Evolutionary conservation across 2,113 vertebrate species (phyloP), one percentile per base, ranked within the genome.

Genomic region (Podiceps cristatus): DNA sequence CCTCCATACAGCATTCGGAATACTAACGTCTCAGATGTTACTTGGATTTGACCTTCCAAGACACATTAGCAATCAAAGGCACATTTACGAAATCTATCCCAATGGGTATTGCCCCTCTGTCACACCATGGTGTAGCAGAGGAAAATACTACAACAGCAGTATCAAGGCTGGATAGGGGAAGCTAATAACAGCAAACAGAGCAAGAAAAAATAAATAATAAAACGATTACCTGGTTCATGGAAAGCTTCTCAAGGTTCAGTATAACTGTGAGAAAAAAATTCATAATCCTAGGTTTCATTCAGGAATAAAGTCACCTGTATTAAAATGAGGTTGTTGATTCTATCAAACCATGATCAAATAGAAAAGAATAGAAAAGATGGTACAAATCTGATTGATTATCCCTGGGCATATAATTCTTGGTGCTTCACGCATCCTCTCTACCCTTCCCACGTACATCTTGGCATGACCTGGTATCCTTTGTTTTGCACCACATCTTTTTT

Each of bases 231-330:
- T 35, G 27, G 62, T 88, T 44, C 63, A 92, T 18, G 40, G 84
- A 92, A 85, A 93, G n/a, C 42, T 86, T 92, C 62, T 88, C 82
- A 67, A 72, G 28, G 53, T 84, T 94, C 68, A 28, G 27, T 35
- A 58, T 8, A 49, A 85, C 2, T 81, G 3, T 93, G 89, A 71
- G 78, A 94, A 96, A 96, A 96, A 71, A 96, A 77, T 59, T 83
- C 53, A 45, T 74, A 85, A 94, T 68, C 44, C 74, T 68, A 85
- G 64, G 72, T 91, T 95, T 90, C 63, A 68, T 93, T 96, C 84
- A 84, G 63, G 85, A 96, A 95, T 89, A 96, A 97, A 96, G 56
- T 10, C 67, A 94, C 94, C 91, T 95, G 93, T 76, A 85, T 94
- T 90, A 88, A 91, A 91, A 74, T 45, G 59, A 40, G 24, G 29